phyloP scores from a whole-genome alignment of 2,797 vertebrate genomes.

The Florisuga fusca region DNA sequence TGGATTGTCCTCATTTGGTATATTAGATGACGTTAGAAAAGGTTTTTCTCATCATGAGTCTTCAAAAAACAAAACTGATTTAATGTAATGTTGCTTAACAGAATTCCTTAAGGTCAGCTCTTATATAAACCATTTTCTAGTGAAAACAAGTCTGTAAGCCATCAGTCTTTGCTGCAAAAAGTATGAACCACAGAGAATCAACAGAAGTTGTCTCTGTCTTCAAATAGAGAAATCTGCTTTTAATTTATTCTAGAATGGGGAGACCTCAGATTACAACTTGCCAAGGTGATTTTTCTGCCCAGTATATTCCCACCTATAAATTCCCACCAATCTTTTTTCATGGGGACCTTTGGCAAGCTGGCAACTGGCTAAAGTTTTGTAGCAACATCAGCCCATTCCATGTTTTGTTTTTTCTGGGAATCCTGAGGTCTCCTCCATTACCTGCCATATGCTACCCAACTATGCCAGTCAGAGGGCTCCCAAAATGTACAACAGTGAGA shows the following conservation, averaged over 20 bases:
- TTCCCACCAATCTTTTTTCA: background rate
- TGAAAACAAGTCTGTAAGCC: background rate
- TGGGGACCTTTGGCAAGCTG: background rate
- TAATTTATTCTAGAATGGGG: background rate
- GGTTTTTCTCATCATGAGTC: background rate
- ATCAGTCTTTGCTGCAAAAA: background rate
- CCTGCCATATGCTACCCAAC: background rate
- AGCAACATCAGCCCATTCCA: background rate
- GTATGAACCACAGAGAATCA: background rate
- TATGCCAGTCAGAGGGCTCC: background rate
- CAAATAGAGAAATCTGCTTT: background rate
- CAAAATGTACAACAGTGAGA: background rate
- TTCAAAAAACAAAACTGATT: background rate
- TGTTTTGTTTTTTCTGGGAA: background rate
- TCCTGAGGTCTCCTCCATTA: background rate
- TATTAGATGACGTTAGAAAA: background rate
- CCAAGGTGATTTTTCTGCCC: background rate
- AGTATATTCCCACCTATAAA: background rate
- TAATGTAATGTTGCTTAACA: background rate
- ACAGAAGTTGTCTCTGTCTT: background rate
- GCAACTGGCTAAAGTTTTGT: background rate
- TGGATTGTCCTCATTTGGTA: background rate
- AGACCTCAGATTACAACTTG: background rate
- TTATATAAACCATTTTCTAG: background rate
- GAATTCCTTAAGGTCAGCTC: background rate